Base-by-base conservation (phyloP, 2,888 invertebrate species). In the Rhopalosiphum nymphaeae region DNA sequence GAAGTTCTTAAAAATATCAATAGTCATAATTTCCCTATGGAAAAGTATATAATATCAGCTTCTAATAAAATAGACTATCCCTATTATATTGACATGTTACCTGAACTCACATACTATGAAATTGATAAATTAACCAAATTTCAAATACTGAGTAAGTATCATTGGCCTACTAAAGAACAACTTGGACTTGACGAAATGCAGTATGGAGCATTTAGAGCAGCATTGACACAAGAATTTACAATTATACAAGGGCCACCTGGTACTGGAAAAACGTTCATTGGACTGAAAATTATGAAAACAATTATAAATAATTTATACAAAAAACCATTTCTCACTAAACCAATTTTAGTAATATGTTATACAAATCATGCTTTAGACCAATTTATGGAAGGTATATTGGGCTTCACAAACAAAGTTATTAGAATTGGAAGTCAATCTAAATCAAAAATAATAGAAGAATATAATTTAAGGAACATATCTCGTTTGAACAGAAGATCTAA, bases 301-400 rank as follows among this genome's bases (percentile, higher is more conserved):
- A 42, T 95, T 9, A 56, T 94, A 46, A 84, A 84, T 26, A 95
- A 95, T 92, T 86, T 89, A 44, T 36, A 44, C 56, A 3, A 44
- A 25, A 13, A 1, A 16, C 42, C 26, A 42, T 42, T 53, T 26
- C 85, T 91, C 13, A 61, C n/a, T 21, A 89, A 91, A 56, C 95
- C 95, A 96, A 97, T 98, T 95, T 96, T 98, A 25, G 96, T 98
- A 0, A 97, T 98, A 42, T 98, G 98, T 95, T 98, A 97, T 95
- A 98, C 98, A 21, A 98, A 98, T 96, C 98, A 98, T 95, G 98
- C 98, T 13, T 96, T 98, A 88, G 98, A 98, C 96, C 98, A 98
- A 95, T 98, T 98, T 95, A 96, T 98, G 78, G 97, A 98, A 95
- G 97, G 97, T 16, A 96, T 98, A 29, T 95, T 97, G 0, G 95